phyloP scores from a whole-genome alignment of 2,113 vertebrate genomes.

The Scatophagus argus region DNA sequence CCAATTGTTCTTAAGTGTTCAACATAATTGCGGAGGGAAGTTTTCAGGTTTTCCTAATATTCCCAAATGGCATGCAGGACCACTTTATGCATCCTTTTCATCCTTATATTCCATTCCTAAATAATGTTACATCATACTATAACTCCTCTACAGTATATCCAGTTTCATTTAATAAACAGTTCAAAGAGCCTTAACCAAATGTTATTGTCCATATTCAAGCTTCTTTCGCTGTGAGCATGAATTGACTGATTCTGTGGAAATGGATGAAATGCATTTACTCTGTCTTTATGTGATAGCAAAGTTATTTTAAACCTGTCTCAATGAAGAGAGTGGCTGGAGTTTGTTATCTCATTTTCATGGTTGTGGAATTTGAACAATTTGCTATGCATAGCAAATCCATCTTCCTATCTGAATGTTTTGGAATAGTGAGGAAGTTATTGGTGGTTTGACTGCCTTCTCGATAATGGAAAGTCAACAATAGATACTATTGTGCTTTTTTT shows the following conservation, averaged over 20 bases:
- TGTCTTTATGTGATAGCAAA: conserved; percentile 29
- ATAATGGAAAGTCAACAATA: conserved; percentile 62
- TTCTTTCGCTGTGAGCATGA: background rate
- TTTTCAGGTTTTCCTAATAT: background rate
- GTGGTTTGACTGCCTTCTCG: conserved; percentile 47
- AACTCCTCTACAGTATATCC: background rate
- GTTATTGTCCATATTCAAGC: conserved; percentile 16
- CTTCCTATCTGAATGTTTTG: conserved; percentile 66
- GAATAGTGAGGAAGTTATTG: conserved; percentile 44
- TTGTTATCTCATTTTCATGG: conserved; percentile 41
- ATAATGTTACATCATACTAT: background rate
- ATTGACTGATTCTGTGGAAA: conserved; percentile 3
- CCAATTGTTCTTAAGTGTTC: background rate
- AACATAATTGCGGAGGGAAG: background rate
- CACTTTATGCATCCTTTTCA: background rate
- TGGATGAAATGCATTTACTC: conserved; percentile 27
- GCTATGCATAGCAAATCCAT: conserved; percentile 36
- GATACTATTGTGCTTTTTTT: conserved; percentile 31
- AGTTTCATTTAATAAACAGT: background rate
- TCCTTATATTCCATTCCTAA: background rate
- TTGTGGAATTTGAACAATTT: conserved; percentile 62
- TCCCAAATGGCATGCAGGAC: background rate
- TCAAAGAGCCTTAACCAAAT: conserved; percentile 2
- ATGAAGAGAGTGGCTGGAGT: conserved; percentile 8
- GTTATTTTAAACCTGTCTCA: conserved; percentile 41